A percentile compares a stretch with the other conserved stretches of the same genome.
These are phyloP conservation scores for Pongo pygmaeus DNA, from an alignment of 2,113 vertebrate species.

Conservation along the genomic window DNA sequence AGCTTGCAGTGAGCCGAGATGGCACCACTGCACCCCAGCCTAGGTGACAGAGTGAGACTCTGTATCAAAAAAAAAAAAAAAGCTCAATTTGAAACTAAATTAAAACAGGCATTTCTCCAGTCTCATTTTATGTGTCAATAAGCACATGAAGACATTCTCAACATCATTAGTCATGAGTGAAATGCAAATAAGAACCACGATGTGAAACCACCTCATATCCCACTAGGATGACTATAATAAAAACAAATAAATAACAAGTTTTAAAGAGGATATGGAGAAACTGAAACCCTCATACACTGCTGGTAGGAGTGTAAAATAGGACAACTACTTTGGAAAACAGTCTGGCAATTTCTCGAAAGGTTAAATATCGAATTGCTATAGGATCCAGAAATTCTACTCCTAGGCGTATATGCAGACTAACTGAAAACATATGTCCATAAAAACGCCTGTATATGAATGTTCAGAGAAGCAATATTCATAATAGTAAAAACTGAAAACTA, in stretches of 20 bases:
- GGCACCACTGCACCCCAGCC: no score
- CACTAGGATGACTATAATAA: neutral
- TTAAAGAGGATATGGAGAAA: neutral
- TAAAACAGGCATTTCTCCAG: neutral
- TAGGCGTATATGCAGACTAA: neutral
- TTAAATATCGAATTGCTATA: neutral
- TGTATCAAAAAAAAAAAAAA: no score
- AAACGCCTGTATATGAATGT: neutral
- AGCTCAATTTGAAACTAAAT: neutral
- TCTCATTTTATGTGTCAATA: neutral
- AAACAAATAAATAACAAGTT: neutral
- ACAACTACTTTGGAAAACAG: neutral
- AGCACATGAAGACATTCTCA: neutral
- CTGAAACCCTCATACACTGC: neutral
- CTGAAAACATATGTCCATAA: neutral
- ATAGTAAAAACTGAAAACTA: neutral
- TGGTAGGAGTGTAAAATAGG: neutral
- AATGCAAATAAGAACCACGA: neutral
- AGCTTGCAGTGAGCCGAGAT: no score
- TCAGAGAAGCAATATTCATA: neutral
- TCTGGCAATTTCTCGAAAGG: neutral
- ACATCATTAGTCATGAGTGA: neutral
- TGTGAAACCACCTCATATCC: neutral
- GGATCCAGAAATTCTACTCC: neutral
- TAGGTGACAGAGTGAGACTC: no score